Percentiles rank a stretch among this genome's conserved stretches.
These are phyloP conservation scores for Maniola jurtina DNA, from an alignment of 1,140 invertebrate genomes.

Conservation along the genomic window DNA sequence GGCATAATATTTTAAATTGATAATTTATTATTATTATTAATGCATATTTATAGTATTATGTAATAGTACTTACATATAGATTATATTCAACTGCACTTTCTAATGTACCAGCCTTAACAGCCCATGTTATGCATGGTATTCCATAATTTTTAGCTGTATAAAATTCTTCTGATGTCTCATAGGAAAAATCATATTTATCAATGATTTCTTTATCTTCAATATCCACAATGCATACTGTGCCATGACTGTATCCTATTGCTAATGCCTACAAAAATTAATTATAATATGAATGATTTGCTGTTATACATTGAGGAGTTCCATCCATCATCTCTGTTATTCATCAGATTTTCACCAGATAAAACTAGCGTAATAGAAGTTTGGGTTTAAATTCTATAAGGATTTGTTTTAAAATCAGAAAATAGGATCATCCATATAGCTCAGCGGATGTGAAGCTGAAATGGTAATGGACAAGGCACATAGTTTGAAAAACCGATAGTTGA, in stretches of 20 bases:
- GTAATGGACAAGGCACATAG: too few relatives aligned
- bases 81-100: slow-evolving; percentile 65
- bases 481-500: too few relatives aligned
- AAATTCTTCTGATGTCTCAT: slow-evolving; percentile 61
- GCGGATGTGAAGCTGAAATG: too few relatives aligned
- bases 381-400: too few relatives aligned
- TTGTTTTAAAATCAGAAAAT: too few relatives aligned
- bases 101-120: slow-evolving; percentile 69
- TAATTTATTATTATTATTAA: too few relatives aligned
- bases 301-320: neutral
- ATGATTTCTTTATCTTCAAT: slow-evolving; percentile 93
- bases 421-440: too few relatives aligned
- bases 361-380: too few relatives aligned
- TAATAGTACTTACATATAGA: slow-evolving; percentile 61
- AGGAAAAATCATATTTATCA: slow-evolving; percentile 82
- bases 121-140: slow-evolving; percentile 81
- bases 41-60: too few relatives aligned
- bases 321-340: neutral
- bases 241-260: slow-evolving; percentile 83
- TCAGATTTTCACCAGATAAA: too few relatives aligned
- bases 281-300: neutral
- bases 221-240: slow-evolving; percentile 86
- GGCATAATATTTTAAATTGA: too few relatives aligned
- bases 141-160: slow-evolving; percentile 51
- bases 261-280: slow-evolving; percentile 58